These are phyloP conservation scores for Nomada hirtipes DNA, from an alignment of 2,888 invertebrate species.

Conservation along the genomic window DNA sequence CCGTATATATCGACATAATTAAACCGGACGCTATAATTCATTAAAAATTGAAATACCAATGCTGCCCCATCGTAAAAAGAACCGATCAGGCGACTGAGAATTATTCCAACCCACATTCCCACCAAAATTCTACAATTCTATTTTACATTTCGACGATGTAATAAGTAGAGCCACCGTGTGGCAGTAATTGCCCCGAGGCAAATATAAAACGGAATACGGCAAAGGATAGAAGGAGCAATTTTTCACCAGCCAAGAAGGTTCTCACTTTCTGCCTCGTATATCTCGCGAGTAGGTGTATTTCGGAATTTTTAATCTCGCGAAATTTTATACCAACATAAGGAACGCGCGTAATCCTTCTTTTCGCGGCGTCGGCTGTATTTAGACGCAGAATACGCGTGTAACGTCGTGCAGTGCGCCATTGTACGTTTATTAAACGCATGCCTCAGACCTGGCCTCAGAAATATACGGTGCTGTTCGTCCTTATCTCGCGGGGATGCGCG, in stretches of 20 bases:
- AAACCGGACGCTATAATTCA: background rate
- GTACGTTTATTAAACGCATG: slow-evolving; percentile 72
- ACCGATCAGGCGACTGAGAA: background rate
- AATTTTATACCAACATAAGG: slow-evolving; percentile 72
- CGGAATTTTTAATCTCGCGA: slow-evolving; percentile 80
- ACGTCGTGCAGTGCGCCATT: slow-evolving; percentile 49
- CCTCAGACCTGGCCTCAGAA: slow-evolving; percentile 16
- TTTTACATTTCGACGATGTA: slow-evolving; percentile 14
- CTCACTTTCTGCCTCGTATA: slow-evolving; percentile 45
- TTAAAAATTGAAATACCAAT: background rate
- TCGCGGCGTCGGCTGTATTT: slow-evolving; percentile 39
- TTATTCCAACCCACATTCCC: background rate
- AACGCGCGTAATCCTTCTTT: slow-evolving; percentile 45
- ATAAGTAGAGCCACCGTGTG: slow-evolving; percentile 42
- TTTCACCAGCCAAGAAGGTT: slow-evolving; percentile 18
- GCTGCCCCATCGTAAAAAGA: background rate
- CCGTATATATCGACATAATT: background rate
- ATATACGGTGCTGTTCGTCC: slow-evolving; percentile 59
- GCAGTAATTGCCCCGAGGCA: slow-evolving; percentile 45
- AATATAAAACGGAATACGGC: background rate
- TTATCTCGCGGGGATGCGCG: slow-evolving; percentile 47
- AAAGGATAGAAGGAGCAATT: slow-evolving; percentile 27
- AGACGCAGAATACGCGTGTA: slow-evolving; percentile 47
- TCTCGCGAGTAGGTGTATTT: slow-evolving; percentile 70
- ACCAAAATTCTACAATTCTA: background rate